Evolutionary conservation across 1,140 invertebrate species (phyloP).

Genomic region (Drosophila pectinifera): DNA sequence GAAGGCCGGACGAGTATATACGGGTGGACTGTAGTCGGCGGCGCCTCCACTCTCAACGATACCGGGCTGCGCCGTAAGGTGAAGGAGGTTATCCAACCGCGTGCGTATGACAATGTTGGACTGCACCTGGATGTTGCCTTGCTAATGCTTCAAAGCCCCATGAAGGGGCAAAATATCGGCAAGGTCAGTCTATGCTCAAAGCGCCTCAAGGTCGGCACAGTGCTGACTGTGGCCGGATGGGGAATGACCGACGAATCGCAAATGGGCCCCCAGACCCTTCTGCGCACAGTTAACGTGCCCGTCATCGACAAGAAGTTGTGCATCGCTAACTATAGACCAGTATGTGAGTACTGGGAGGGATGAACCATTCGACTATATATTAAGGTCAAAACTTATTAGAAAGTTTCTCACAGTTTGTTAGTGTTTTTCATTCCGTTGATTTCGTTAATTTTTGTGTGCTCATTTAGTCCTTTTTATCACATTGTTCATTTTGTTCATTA

Average conservation of each 20-base stretch:
- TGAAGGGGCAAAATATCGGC: constrained; percentile 24
- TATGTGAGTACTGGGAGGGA: constrained; percentile 21
- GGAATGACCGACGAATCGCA: constrained; percentile 20
- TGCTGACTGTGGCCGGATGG: constrained; percentile 59
- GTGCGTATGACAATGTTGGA: not conserved
- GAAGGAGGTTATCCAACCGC: constrained; percentile 22
- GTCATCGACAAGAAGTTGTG: constrained; percentile 29
- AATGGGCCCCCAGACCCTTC: not conserved
- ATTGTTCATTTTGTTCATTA: not conserved
- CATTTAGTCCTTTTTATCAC: too few species aligned
- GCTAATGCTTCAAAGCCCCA: constrained; percentile 1
- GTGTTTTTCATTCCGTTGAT: too few species aligned
- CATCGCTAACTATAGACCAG: not conserved
- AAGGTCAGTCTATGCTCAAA: constrained; percentile 22
- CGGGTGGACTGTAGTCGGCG: constrained; percentile 30
- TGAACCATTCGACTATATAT: too few species aligned
- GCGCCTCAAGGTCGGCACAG: not conserved
- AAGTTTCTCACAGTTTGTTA: too few species aligned
- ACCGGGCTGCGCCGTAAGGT: not conserved
- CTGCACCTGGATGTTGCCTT: constrained; percentile 73
- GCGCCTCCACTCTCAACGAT: constrained; percentile 36
- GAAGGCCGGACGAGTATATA: not conserved
- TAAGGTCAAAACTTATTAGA: too few species aligned
- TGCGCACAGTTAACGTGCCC: constrained; percentile 55
- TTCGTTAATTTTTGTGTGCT: too few species aligned